Conservation (phyloP, 2,888 invertebrate genomes). For the Orthosia incerta region DNA sequence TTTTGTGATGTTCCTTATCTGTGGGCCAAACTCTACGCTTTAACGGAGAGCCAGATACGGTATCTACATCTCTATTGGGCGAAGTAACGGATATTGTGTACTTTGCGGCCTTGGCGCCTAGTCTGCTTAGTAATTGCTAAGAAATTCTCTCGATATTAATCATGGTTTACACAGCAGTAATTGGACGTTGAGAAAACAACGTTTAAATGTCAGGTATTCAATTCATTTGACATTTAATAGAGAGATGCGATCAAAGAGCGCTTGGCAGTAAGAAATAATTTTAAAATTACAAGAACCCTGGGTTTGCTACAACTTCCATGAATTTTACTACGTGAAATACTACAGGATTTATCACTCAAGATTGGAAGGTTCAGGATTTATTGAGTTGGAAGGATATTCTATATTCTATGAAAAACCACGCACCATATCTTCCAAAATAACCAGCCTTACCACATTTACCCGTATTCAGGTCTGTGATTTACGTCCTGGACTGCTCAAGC, state of each 20-base stretch:
- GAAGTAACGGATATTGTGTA: conserved; percentile 72
- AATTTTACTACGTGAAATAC: conserved; percentile 4
- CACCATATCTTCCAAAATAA: neutral
- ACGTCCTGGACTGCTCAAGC: neutral
- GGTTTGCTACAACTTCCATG: conserved; percentile 10
- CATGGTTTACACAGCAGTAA: conserved; percentile 39
- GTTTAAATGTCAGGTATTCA: conserved; percentile 45
- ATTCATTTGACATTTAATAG: conserved; percentile 44
- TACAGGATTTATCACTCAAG: conserved; percentile 8
- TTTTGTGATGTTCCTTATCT: conserved; percentile 76
- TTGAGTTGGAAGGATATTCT: conserved; percentile 18
- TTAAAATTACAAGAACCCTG: neutral
- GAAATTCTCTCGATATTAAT: conserved; percentile 51
- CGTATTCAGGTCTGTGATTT: neutral
- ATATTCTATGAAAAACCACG: neutral
- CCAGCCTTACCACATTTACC: neutral
- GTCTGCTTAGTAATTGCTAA: conserved; percentile 58
- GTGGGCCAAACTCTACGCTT: conserved; percentile 70
- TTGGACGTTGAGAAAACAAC: conserved; percentile 39
- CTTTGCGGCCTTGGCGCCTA: conserved; percentile 68
- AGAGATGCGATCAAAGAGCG: conserved; percentile 35
- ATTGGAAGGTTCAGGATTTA: conserved; percentile 9
- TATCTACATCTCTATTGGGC: conserved; percentile 76
- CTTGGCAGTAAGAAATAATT: conserved; percentile 5
- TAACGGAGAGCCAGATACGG: conserved; percentile 65